Base-by-base conservation (phyloP, 1,140 invertebrate genomes). In the Calephelis virginiensis region DNA sequence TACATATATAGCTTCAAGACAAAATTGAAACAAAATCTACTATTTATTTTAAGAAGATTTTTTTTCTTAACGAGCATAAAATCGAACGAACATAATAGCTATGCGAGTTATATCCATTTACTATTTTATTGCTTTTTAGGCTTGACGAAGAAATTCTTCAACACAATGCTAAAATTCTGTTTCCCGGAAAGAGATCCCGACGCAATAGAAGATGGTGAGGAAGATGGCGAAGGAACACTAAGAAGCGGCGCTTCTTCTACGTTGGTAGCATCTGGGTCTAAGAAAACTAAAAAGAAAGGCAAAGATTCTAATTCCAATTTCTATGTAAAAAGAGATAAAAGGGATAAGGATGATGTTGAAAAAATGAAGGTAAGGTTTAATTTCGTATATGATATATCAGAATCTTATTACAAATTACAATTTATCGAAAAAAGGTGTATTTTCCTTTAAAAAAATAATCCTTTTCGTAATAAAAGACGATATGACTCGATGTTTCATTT, bases 131-230 rank as follows among this genome's bases (percentile, higher is more conserved):
- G 17, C 14, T 28, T 11, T 63, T 60, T 82, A 96, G 94, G 94
- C 63, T 92, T 99, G 45, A 99, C 98, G 0, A 98, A 98, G 88
- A 97, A 98, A 83, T 99, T 99, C 88, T 99, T 98, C 91, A 97
- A 97, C 81, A 99, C 97, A 10, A 98, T 99, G 96, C 93, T 99
- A 75, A 97, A 96, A 83, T 99, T 99, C 86, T 99, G 98, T 84
- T 99, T 99, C 86, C 98, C 98, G n/a, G 98, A 98, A 87, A 95
- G 98, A 73, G 96, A 98, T 90, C 95, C 96, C 0, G 96, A 97
- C 68, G 94, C 93, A 38, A 95, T 96, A 68, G 96, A 97, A 73
- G 95, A 95, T 1, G 93, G 93, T 13, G 93, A 93, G 8, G 90
- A 92, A 48, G 94, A 94, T 61, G 80, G 73, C 11, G 93, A 94